Evolutionary conservation across 1,140 invertebrate species (phyloP), one percentile per base, ranked within the genome.

Genomic region (Drosophila murphyi): DNA sequence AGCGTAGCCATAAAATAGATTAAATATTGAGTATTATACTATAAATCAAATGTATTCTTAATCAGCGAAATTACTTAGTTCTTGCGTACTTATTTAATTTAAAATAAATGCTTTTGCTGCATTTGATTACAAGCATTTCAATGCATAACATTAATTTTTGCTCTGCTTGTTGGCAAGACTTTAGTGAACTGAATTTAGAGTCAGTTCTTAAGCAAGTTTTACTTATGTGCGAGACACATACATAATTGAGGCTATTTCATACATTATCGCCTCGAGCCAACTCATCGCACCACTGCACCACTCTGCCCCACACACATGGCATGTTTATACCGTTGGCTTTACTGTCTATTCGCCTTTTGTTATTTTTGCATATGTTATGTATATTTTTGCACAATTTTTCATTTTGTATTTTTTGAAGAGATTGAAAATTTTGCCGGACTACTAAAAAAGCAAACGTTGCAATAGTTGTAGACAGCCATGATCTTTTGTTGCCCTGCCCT

Each of bases 341-440:
- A 35, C 43, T 69, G 37, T 60, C 56, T 52, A 32, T 48, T 47
- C n/a, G 55, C 20, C 50, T 63, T 63, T 63, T 63, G 61, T 63
- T 63, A 63, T 63, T 63, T 41, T 63, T 63, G 61, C 48, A 63
- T 63, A 51, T 39, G 56, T 74, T 70, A 74, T 74, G 65, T 69
- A 62, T 62, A 74, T 74, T 70, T 73, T 70, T 62, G 59, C 35
- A 62, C 57, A 70, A 74, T 62, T 55, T 74, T 62, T 74, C 72
- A 74, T 61, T 74, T 73, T 61, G 50, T 39, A 60, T 45, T 54
- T 45, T 35, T 20, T 32, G 10, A 62, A 70, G 55, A 72, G 67
- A 74, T 74, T 74, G 72, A 70, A 74, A 63, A 74, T 69, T 39
- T 69, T 48, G 35, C 56, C 12, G 50, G 65, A 31, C 56, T 68